Percentiles rank a stretch among this genome's conserved stretches.
Conservation (phyloP, 2,797 vertebrate species). For the Pteronotus mesoamericanus region DNA sequence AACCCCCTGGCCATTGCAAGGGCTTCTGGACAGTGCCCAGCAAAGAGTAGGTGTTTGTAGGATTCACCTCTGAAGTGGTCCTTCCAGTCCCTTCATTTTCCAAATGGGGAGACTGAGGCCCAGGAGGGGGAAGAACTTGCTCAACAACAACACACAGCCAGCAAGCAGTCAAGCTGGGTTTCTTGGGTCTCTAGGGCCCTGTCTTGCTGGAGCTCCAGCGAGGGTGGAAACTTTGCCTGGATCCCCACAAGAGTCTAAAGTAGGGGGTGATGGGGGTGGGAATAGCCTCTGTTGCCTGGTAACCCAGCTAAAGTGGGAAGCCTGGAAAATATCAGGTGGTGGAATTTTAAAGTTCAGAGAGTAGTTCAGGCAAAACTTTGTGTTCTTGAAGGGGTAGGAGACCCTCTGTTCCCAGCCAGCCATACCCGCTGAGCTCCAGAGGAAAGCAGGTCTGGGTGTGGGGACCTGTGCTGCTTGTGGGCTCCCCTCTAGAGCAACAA, state of each 20-base stretch:
- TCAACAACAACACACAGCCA: neutral
- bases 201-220: neutral
- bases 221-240: neutral
- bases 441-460: neutral
- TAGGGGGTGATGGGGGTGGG: neutral
- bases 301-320: neutral
- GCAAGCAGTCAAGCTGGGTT: neutral
- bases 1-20: neutral
- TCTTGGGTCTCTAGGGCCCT: neutral
- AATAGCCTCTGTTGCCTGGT: neutral
- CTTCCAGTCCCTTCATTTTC: neutral
- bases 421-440: neutral
- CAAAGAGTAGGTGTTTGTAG: neutral
- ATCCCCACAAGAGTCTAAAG: neutral
- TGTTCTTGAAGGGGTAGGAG: neutral
- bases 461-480: neutral
- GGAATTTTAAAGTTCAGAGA: neutral
- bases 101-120: neutral
- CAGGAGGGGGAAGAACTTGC: neutral
- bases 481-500: neutral
- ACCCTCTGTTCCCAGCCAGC: neutral
- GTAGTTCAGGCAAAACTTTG: neutral
- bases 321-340: neutral
- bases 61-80: neutral
- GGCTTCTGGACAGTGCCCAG: neutral